Base-by-base conservation (phyloP, 1,140 invertebrate genomes). In the Liolophura sinensis region DNA sequence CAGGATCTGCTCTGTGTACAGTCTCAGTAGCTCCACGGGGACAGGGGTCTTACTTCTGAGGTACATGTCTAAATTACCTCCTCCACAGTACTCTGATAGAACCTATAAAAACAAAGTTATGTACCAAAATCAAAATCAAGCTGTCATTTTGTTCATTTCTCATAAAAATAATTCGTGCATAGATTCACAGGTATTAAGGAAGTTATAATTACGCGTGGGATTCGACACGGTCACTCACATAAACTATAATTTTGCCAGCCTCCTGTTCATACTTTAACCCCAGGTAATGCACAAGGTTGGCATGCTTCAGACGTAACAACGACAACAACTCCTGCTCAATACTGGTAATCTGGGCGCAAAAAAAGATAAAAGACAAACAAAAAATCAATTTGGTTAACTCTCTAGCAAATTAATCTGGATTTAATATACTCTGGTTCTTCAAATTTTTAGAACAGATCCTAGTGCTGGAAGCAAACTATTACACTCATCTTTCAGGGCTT, bases 321-420 rank as follows among this genome's bases (percentile, higher is more conserved):
- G 88, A 86, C 71, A 88, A 87, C 14, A 92, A 81, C 81, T 93
- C 92, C 77, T 91, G 89, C 77, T 93, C 92, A 57, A 92, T 78
- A 57, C 74, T 78, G 20, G 60, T 65, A 55, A 86, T 69, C 81
- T 83, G 55, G 25, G 66, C 69, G 22, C 15, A 68, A 40, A 64
- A 51, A 40, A 61, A 52, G 40, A 52, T 24, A 49, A 48, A 50
- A 51, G 31, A 48, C 1, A n/a, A n/a, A n/a, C n/a, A n/a, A n/a
- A n/a, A n/a, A n/a, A n/a, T n/a, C n/a, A n/a, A n/a, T n/a, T n/a
- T n/a, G n/a, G n/a, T n/a, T n/a, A n/a, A n/a, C n/a, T n/a, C n/a
- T n/a, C n/a, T n/a, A n/a, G n/a, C n/a, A n/a, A n/a, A n/a, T n/a
- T n/a, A n/a, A n/a, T n/a, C n/a, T n/a, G n/a, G n/a, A n/a, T n/a